These are phyloP conservation scores for Cephalopterus ornatus DNA, from an alignment of 2,113 vertebrate species.

Conservation along the genomic window DNA sequence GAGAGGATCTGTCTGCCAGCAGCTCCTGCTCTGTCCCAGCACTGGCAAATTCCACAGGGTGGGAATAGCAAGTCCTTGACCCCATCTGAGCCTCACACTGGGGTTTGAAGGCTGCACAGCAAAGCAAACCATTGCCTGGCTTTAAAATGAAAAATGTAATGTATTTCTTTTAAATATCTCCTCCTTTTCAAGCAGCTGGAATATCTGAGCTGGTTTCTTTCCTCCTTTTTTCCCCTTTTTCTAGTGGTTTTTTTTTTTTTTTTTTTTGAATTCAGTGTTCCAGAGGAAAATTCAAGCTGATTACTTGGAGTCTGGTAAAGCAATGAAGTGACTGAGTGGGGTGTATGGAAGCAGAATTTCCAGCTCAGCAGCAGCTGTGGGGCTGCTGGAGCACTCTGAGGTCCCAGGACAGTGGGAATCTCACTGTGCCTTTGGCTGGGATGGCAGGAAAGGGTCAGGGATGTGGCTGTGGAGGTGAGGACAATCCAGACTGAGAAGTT, in stretches of 20 bases:
- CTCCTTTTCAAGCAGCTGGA: not conserved
- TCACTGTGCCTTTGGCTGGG: not conserved
- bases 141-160: not conserved
- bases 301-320: slow-evolving; percentile 8
- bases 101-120: not conserved
- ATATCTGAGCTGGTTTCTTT: not conserved
- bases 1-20: not conserved
- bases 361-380: not conserved
- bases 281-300: slow-evolving; percentile 2
- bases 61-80: not conserved
- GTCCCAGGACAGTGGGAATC: not conserved
- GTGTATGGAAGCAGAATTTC: not conserved
- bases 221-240: not conserved
- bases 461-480: not conserved
- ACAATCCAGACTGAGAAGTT: not conserved
- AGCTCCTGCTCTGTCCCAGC: not conserved
- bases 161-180: not conserved
- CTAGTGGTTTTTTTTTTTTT: not conserved
- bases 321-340: not conserved
- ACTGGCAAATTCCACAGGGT: not conserved
- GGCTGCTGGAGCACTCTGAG: accelerated
- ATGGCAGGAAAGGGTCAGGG: not conserved
- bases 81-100: not conserved
- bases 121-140: not conserved
- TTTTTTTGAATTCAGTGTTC: not conserved